A percentile compares a stretch with the other conserved stretches of the same genome.
Conservation (phyloP, 2,113 vertebrate genomes). For the Halichoerus grypus region DNA sequence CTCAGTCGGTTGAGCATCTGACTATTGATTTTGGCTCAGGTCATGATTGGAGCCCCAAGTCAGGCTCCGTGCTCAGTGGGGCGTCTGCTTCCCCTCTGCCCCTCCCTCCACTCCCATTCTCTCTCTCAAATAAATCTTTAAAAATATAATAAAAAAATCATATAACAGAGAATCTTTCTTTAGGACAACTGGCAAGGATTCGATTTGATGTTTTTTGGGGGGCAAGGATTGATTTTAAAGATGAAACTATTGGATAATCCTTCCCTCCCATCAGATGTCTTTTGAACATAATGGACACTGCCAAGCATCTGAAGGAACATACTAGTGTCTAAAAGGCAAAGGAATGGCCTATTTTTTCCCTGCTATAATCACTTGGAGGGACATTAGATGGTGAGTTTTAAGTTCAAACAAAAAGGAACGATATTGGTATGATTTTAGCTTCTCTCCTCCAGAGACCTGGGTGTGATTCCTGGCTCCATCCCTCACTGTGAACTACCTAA, state of each 20-base stretch:
- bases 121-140: not conserved
- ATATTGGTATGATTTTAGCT: not conserved
- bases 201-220: too few species aligned
- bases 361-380: not conserved
- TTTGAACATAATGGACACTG: not conserved
- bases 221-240: not conserved
- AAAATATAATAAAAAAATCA: not conserved
- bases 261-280: not conserved
- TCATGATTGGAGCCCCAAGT: not conserved
- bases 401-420: conserved; percentile 41
- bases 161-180: not conserved
- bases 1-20: too few species aligned
- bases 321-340: not conserved
- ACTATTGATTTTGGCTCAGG: not conserved
- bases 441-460: not conserved
- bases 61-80: not conserved
- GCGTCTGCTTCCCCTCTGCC: not conserved
- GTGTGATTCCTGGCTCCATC: conserved; percentile 23
- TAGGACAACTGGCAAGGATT: not conserved
- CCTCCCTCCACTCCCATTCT: not conserved
- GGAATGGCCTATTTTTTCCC: not conserved
- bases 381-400: not conserved
- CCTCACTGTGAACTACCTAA: not conserved
- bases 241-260: not conserved
- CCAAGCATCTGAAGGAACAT: not conserved